Conservation (phyloP, 2,797 vertebrate species). For the Amphiprion clarkii region DNA sequence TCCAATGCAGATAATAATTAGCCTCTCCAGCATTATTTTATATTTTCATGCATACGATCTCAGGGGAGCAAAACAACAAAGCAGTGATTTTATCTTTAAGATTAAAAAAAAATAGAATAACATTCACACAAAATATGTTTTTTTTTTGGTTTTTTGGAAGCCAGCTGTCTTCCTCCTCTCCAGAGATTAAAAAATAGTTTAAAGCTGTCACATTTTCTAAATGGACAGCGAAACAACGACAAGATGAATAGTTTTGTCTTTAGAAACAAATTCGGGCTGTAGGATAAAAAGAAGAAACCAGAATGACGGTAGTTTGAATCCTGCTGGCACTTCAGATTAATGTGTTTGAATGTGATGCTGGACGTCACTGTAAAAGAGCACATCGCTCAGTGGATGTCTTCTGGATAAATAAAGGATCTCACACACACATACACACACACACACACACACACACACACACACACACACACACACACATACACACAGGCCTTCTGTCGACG, state of each 20-base stretch:
- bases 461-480: slow-evolving; percentile 29
- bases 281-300: slow-evolving; percentile 25
- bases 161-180: slow-evolving; percentile 21
- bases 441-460: slow-evolving; percentile 31
- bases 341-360: slow-evolving; percentile 30
- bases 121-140: neutral
- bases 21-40: neutral
- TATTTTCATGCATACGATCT: slow-evolving; percentile 21
- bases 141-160: slow-evolving; percentile 8
- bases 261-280: slow-evolving; percentile 17
- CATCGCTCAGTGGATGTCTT: neutral
- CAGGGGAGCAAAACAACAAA: slow-evolving; percentile 34
- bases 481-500: slow-evolving; percentile 68
- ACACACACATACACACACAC: slow-evolving; percentile 36
- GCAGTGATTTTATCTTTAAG: neutral
- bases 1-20: slow-evolving; percentile 30
- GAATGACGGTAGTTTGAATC: slow-evolving; percentile 2
- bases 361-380: slow-evolving; percentile 24
- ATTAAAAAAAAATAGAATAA: neutral
- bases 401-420: slow-evolving; percentile 28
- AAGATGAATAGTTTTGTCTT: neutral
- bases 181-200: slow-evolving; percentile 18
- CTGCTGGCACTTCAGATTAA: slow-evolving; percentile 26
- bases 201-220: slow-evolving; percentile 21
- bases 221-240: neutral